These are phyloP conservation scores for Cenopis cana DNA, from an alignment of 2,888 invertebrate genomes.

Conservation along the genomic window DNA sequence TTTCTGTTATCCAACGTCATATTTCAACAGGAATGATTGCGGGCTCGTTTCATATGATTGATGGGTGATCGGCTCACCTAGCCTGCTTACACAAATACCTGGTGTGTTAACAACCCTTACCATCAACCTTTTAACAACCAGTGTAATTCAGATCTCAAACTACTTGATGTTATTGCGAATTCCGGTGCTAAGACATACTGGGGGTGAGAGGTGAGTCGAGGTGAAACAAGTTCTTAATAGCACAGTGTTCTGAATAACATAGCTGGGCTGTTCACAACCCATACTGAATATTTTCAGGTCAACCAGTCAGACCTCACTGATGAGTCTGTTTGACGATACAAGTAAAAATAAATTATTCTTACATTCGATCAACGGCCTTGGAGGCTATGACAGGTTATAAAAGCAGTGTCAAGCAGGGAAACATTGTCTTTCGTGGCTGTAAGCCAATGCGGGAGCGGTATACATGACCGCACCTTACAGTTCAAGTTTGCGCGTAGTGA, in stretches of 20 bases:
- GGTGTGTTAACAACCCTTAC: not conserved
- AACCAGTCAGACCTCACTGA: too few species aligned
- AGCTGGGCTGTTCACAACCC: not conserved
- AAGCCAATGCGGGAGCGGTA: too few species aligned
- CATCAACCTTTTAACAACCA: not conserved
- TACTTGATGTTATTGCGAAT: not conserved
- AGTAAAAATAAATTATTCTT: too few species aligned
- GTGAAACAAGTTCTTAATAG: not conserved
- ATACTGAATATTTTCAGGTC: too few species aligned
- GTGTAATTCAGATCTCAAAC: not conserved
- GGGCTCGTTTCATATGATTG: conserved; percentile 58
- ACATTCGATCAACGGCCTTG: too few species aligned
- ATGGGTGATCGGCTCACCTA: conserved; percentile 47
- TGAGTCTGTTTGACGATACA: too few species aligned
- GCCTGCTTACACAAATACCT: conserved; percentile 47
- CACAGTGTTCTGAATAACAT: too few species aligned
- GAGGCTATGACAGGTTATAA: too few species aligned
- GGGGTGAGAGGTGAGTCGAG: not conserved
- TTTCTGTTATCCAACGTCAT: conserved; percentile 29
- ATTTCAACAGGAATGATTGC: conserved; percentile 52
- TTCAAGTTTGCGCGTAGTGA: too few species aligned
- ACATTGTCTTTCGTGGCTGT: too few species aligned
- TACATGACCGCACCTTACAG: too few species aligned
- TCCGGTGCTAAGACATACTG: not conserved
- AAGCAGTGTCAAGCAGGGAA: too few species aligned